phyloP scores from a whole-genome alignment of 2,797 vertebrate genomes.

The Arrhamphus sclerolepis region DNA sequence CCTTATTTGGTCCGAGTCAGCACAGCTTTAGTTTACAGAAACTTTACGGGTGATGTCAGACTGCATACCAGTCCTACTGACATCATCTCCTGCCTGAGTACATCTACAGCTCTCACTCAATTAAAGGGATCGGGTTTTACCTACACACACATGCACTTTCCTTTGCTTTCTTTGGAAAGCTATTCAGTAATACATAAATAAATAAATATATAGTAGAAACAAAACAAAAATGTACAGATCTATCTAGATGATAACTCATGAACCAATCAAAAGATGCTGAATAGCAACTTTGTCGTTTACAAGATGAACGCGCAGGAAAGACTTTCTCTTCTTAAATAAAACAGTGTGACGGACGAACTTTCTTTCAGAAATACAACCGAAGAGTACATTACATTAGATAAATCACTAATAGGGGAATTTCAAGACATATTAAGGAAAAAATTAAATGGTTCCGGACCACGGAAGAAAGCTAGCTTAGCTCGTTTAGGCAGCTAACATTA shows the following conservation, averaged over 20 bases:
- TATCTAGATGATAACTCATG: background rate
- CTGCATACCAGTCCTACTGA: constrained; percentile 75
- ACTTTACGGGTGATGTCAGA: constrained; percentile 69
- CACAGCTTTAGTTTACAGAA: constrained; percentile 46
- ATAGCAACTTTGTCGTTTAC: background rate
- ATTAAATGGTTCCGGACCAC: background rate
- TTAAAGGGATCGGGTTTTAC: constrained; percentile 52
- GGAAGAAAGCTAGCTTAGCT: constrained; percentile 55
- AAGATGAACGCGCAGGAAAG: background rate
- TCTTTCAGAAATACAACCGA: background rate
- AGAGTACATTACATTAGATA: rapidly evolving
- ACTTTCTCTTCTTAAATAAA: background rate
- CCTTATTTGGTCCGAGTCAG: constrained; percentile 74
- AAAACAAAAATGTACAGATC: too few species aligned
- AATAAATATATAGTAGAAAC: background rate
- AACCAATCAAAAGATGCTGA: background rate
- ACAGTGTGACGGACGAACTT: background rate
- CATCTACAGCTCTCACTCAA: constrained; percentile 36
- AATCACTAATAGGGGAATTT: background rate
- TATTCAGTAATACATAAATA: too few species aligned
- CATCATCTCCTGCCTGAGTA: constrained; percentile 65
- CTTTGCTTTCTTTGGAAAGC: background rate
- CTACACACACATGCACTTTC: background rate
- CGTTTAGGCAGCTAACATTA: constrained; percentile 23
- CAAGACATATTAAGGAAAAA: background rate